Evolutionary conservation across 2,113 vertebrate genomes (phyloP), one percentile per base, ranked within the genome.

Genomic region (Triplophysa siluroides): DNA sequence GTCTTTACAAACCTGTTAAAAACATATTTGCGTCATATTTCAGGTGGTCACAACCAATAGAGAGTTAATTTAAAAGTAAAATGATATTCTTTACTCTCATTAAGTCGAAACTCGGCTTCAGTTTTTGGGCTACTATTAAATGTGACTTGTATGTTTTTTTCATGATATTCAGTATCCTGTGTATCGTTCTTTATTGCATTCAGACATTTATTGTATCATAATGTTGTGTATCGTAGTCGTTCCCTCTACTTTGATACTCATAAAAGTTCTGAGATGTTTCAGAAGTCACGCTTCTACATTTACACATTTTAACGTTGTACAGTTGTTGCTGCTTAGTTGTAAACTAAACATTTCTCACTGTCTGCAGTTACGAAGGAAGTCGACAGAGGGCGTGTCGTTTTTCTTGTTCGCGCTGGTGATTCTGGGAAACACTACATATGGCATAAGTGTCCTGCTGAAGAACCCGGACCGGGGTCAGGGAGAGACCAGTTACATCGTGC

Each of bases 381-480:
- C 97, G 0, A 99, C 97, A 0, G 83, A 90, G 0, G 98, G 98
- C 0, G 80, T 99, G 65, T 98, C 98, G 12, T 95, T 92, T 88
- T 94, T 92, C 1, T 93, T 99, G 76, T 99, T 99, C 2, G 96
- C 93, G 0, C 85, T 99, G 88, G 95, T 98, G 83, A 98, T 99
- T 85, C 75, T 98, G 86, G 97, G 98, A 16, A 99, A 99, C 88
- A 89, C 82, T 0, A 87, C 93, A 0, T 99, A 99, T 0, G 97
- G 97, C 1, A 75, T 95, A 79, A 97, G 96, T 0, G 92, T 99
- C 74, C 89, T 99, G 2, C 85, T 98, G 80, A 99, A 98, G 86
- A 96, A 96, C 90, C 98, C 98, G 0, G 95, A 96, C 1, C 52
- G 4, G 0, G 93, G 91, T 7, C 92, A 97, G 69, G 82, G 88